A percentile compares a stretch with the other conserved stretches of the same genome.
Conservation (phyloP, 2,888 invertebrate species). For the Crematogaster levior region DNA sequence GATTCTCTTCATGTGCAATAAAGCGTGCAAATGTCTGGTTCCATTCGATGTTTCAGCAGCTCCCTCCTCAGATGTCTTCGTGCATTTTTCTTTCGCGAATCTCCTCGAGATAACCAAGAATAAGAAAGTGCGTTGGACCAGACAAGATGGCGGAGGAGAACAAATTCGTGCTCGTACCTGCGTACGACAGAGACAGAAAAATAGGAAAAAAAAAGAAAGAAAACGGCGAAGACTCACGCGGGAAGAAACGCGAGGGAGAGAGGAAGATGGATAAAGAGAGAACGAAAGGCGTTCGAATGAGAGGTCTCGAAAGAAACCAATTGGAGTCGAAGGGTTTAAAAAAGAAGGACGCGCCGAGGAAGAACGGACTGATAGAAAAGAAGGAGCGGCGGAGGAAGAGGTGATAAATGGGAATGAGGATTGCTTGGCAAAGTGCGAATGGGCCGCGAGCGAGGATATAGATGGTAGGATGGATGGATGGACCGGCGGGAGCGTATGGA, state of each 20-base stretch:
- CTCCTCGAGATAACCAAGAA: slow-evolving; percentile 66
- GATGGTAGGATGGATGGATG: slow-evolving; percentile 71
- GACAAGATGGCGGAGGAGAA: slow-evolving; percentile 41
- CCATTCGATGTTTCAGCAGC: slow-evolving; percentile 50
- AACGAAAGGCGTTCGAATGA: slow-evolving; percentile 54
- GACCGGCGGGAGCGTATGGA: slow-evolving; percentile 65
- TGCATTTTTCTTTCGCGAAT: slow-evolving; percentile 31
- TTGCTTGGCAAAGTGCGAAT: slow-evolving; percentile 84
- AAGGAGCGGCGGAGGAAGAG: slow-evolving; percentile 75
- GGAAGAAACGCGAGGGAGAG: slow-evolving; percentile 33
- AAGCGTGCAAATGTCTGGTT: slow-evolving; percentile 64
- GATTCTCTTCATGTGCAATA: slow-evolving; percentile 58
- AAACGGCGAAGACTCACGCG: not conserved
- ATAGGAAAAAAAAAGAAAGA: not conserved
- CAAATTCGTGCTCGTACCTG: slow-evolving; percentile 47
- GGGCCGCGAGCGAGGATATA: slow-evolving; percentile 73
- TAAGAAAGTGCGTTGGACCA: slow-evolving; percentile 68
- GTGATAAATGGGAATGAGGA: slow-evolving; percentile 84
- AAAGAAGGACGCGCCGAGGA: slow-evolving; percentile 61
- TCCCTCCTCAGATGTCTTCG: slow-evolving; percentile 4
- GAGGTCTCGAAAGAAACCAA: slow-evolving; percentile 77
- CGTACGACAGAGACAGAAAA: slow-evolving; percentile 31
- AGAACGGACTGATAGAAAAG: slow-evolving; percentile 73
- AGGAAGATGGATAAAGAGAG: slow-evolving; percentile 46
- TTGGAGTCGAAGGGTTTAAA: slow-evolving; percentile 79